A percentile compares a stretch with the other conserved stretches of the same genome.
Evolutionary conservation across 2,797 vertebrate genomes (phyloP).

Genomic region (Scomberomorus guttatus): DNA sequence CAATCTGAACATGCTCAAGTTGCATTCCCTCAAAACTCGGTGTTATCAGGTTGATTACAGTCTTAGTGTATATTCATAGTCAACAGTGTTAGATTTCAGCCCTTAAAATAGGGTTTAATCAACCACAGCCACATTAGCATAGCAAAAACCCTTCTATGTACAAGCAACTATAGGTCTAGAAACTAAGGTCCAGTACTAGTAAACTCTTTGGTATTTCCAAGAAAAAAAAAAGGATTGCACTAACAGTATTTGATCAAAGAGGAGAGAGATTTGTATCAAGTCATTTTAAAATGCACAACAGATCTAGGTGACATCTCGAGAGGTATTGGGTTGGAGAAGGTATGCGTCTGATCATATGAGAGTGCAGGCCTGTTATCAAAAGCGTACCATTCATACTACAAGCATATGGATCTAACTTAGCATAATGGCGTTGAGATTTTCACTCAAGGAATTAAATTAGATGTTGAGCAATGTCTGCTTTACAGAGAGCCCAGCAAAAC

Average conservation of each 20-base stretch:
- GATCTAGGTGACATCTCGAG: slow-evolving; percentile 71
- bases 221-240: slow-evolving; percentile 66
- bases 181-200: slow-evolving; percentile 66
- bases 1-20: slow-evolving; percentile 41
- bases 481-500: slow-evolving; percentile 70
- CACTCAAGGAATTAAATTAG: slow-evolving; percentile 79
- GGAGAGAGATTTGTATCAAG: slow-evolving; percentile 72
- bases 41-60: slow-evolving; percentile 56
- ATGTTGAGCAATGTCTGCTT: slow-evolving; percentile 75
- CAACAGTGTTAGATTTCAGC: slow-evolving; percentile 66
- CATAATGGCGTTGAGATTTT: slow-evolving; percentile 78
- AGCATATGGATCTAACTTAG: slow-evolving; percentile 73
- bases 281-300: slow-evolving; percentile 75
- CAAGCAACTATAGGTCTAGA: slow-evolving; percentile 61
- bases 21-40: slow-evolving; percentile 40
- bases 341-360: slow-evolving; percentile 52
- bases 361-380: slow-evolving; percentile 72
- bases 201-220: slow-evolving; percentile 66
- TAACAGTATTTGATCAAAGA: slow-evolving; percentile 70
- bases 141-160: slow-evolving; percentile 59
- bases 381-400: slow-evolving; percentile 74
- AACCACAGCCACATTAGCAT: slow-evolving; percentile 60
- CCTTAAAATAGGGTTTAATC: slow-evolving; percentile 73
- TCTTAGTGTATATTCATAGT: slow-evolving; percentile 55
- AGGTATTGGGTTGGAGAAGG: slow-evolving; percentile 74